Evolutionary conservation across 2,888 invertebrate species (phyloP).

Genomic region (Nasonia oneida): DNA sequence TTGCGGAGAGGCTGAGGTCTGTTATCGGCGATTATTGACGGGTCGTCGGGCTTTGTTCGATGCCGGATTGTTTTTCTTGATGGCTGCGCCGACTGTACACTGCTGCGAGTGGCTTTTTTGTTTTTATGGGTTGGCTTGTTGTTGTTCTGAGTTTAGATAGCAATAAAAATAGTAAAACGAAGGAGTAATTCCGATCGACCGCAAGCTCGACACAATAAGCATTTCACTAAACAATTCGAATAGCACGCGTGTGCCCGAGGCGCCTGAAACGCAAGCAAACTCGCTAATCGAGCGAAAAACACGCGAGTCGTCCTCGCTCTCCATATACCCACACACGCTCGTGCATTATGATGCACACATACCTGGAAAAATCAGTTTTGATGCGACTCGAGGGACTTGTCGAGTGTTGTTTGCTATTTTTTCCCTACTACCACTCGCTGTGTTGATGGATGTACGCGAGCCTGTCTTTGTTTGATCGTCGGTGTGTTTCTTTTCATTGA

Average conservation of each 20-base stretch:
- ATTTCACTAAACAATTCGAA: constrained; percentile 13
- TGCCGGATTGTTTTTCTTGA: constrained; percentile 14
- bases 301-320: constrained; percentile 2
- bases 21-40: constrained; percentile 34
- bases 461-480: not conserved
- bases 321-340: not conserved
- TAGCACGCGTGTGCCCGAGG: not conserved
- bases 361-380: not conserved
- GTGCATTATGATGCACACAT: not conserved
- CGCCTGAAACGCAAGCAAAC: not conserved
- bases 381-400: not conserved
- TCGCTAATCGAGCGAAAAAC: constrained; percentile 9
- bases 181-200: not conserved
- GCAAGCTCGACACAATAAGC: not conserved
- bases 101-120: not conserved
- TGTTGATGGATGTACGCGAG: not conserved
- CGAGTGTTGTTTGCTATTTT: not conserved
- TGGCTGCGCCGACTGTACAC: not conserved
- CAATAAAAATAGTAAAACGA: no score
- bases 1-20: not conserved
- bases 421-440: not conserved
- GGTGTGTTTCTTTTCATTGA: not conserved
- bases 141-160: not conserved
- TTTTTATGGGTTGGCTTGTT: not conserved
- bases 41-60: constrained; percentile 21